phyloP scores from a whole-genome alignment of 2,888 invertebrate genomes.

The Agrochola lota region DNA sequence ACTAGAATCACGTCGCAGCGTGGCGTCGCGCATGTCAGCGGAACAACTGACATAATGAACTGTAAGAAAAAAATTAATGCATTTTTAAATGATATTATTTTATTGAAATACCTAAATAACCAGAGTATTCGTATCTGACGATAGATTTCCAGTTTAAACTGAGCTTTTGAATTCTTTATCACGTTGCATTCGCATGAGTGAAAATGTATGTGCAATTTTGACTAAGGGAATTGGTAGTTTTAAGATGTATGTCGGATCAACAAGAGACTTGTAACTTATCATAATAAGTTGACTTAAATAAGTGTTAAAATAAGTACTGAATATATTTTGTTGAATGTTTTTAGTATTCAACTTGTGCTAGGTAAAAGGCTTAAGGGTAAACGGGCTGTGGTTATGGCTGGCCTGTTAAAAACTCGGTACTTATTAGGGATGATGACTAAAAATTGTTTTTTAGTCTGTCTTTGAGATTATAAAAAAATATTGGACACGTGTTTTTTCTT shows the following conservation, averaged over 20 bases:
- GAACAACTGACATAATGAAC: too few species aligned
- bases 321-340: slow-evolving; percentile 36
- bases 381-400: slow-evolving; percentile 2
- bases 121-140: slow-evolving; percentile 26
- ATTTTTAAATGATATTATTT: not conserved
- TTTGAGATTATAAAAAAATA: too few species aligned
- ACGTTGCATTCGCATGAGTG: slow-evolving; percentile 4
- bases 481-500: too few species aligned
- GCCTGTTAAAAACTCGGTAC: not conserved
- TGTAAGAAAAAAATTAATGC: not conserved
- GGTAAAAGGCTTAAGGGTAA: slow-evolving; percentile 14
- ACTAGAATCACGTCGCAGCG: too few species aligned
- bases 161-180: slow-evolving; percentile 17
- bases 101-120: not conserved
- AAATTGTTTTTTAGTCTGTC: too few species aligned
- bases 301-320: slow-evolving; percentile 34
- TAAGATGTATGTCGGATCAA: slow-evolving; percentile 44
- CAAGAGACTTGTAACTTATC: slow-evolving; percentile 32
- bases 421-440: too few species aligned
- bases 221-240: slow-evolving; percentile 48
- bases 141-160: slow-evolving; percentile 17
- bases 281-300: slow-evolving; percentile 22
- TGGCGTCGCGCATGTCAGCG: too few species aligned
- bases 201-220: slow-evolving; percentile 42
- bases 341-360: slow-evolving; percentile 37